Evolutionary conservation across 2,113 vertebrate genomes (phyloP).

Genomic region (Pteronura brasiliensis): DNA sequence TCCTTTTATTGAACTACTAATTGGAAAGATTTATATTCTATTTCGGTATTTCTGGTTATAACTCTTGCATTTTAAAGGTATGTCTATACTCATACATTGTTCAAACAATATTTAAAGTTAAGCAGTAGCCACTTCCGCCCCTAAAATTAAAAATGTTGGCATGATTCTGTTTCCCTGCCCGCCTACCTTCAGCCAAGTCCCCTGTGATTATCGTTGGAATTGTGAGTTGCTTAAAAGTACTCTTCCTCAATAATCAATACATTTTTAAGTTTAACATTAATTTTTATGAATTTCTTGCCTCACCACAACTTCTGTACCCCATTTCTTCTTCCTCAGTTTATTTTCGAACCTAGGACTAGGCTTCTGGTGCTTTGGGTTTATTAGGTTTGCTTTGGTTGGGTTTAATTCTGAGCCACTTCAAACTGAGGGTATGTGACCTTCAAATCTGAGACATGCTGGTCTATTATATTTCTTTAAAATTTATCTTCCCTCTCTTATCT

Average conservation of each 20-base stretch:
- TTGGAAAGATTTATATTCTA: neutral
- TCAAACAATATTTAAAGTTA: neutral
- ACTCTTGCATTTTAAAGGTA: neutral
- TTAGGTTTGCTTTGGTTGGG: neutral
- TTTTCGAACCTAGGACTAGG: neutral
- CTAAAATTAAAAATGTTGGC: neutral
- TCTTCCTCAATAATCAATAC: neutral
- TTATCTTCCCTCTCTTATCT: neutral
- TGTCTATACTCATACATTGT: neutral
- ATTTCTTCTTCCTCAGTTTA: neutral
- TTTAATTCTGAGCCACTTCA: neutral
- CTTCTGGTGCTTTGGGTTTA: neutral
- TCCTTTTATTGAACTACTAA: neutral
- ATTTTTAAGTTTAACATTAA: neutral
- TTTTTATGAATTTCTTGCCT: neutral
- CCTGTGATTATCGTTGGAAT: neutral
- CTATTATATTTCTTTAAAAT: neutral
- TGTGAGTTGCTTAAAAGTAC: neutral
- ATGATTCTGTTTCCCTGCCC: neutral
- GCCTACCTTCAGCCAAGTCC: neutral
- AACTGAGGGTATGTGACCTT: neutral
- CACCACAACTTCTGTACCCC: neutral
- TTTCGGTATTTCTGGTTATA: neutral
- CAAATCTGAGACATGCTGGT: neutral
- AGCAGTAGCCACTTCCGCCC: neutral